These are phyloP conservation scores for Esox masquinongy DNA, from an alignment of 2,797 vertebrate genomes.

Conservation along the genomic window DNA sequence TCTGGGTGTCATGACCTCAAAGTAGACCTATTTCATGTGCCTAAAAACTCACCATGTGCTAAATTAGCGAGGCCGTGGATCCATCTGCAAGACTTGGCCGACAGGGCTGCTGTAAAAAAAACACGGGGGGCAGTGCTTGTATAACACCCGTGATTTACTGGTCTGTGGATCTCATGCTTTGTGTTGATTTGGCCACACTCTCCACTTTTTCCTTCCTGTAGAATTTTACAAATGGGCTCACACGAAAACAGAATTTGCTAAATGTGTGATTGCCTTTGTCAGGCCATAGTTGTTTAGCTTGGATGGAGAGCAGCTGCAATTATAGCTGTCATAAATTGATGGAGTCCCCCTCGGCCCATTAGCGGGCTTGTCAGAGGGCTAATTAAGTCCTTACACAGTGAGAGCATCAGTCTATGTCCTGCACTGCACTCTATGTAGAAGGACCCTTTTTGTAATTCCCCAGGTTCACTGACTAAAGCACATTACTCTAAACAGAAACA, in stretches of 20 bases:
- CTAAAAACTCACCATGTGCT: constrained; percentile 50
- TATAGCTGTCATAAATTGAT: constrained; percentile 73
- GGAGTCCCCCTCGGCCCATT: constrained; percentile 61
- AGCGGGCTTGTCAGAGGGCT: constrained; percentile 64
- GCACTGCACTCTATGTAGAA: constrained; percentile 4
- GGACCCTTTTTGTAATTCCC: not conserved
- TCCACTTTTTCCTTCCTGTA: constrained; percentile 48
- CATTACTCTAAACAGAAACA: constrained; percentile 35
- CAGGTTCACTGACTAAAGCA: constrained; percentile 21
- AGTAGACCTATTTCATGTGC: constrained; percentile 41
- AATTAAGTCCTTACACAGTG: constrained; percentile 60
- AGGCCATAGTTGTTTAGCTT: constrained; percentile 73
- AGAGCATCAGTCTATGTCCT: constrained; percentile 46
- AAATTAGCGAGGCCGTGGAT: constrained; percentile 61
- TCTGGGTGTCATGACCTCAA: constrained; percentile 43
- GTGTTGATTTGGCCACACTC: constrained; percentile 69
- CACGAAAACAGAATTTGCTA: constrained; percentile 65
- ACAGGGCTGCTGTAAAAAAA: constrained; percentile 66
- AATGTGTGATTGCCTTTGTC: constrained; percentile 72
- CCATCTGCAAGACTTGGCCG: constrained; percentile 69
- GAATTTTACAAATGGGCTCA: constrained; percentile 64
- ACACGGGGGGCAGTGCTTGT: constrained; percentile 71
- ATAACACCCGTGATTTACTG: constrained; percentile 79
- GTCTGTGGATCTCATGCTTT: constrained; percentile 73
- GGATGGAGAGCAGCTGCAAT: constrained; percentile 67